Conservation (phyloP, 2,888 invertebrate genomes). For the Leuctra nigra region DNA sequence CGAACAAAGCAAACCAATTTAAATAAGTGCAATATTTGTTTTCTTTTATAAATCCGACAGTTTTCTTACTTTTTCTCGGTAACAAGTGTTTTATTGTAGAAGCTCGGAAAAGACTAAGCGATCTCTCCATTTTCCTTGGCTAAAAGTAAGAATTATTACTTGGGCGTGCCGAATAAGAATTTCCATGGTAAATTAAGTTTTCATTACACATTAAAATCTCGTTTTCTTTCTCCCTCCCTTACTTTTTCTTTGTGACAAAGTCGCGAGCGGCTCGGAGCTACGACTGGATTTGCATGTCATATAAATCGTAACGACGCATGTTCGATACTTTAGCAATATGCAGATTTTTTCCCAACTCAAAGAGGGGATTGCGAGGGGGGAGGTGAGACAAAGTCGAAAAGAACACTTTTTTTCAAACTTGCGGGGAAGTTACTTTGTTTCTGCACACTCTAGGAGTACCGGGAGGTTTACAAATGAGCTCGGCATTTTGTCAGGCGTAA, state of each 20-base stretch:
- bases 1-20: constrained; percentile 5
- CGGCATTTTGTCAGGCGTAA: neutral
- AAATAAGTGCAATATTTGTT: constrained; percentile 15
- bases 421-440: neutral
- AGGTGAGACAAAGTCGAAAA: constrained; percentile 16
- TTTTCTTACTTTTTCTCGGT: neutral
- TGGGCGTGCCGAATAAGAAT: constrained; percentile 18
- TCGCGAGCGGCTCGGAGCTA: neutral
- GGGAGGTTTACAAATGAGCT: constrained; percentile 15
- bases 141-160: constrained; percentile 24
- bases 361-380: constrained; percentile 3
- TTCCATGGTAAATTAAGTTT: constrained; percentile 27
- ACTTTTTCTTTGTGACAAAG: constrained; percentile 11
- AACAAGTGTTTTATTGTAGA: constrained; percentile 10
- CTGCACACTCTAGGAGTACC: neutral
- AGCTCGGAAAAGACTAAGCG: constrained; percentile 1
- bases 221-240: constrained; percentile 15
- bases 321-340: constrained; percentile 29
- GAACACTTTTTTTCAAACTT: constrained; percentile 12
- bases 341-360: constrained; percentile 21
- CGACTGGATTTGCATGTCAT: constrained; percentile 26
- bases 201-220: constrained; percentile 26
- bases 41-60: neutral
- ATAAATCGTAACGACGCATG: constrained; percentile 25
- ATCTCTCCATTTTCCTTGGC: constrained; percentile 17